Percentiles rank a stretch among this genome's conserved stretches.
Evolutionary conservation across 2,888 invertebrate species (phyloP).

Genomic region (Iselma pallidipennis): DNA sequence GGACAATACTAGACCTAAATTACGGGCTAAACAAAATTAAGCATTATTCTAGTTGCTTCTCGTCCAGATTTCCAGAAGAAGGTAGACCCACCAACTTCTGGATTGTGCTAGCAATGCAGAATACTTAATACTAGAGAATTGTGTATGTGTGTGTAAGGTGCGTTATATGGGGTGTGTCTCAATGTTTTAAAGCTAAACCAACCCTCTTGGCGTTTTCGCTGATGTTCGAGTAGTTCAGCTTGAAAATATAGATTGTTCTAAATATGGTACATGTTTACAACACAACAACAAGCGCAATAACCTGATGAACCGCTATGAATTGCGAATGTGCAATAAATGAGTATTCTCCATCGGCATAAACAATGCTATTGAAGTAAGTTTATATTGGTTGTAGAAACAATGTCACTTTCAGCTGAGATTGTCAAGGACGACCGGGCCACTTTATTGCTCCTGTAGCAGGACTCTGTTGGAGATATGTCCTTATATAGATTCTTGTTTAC

Average conservation of each 20-base stretch:
- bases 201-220: not conserved
- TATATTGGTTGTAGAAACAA: not conserved
- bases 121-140: not conserved
- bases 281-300: slow-evolving; percentile 7
- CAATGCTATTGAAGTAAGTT: no score
- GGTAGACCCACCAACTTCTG: no score
- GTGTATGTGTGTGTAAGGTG: no score
- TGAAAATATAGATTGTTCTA: slow-evolving; percentile 29
- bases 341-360: not conserved
- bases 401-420: not conserved
- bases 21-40: no score
- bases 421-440: not conserved
- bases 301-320: not conserved
- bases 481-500: not conserved
- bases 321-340: not conserved
- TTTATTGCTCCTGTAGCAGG: not conserved
- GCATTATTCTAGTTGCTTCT: no score
- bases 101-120: not conserved
- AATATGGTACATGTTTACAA: slow-evolving; percentile 27
- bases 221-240: slow-evolving; percentile 14
- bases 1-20: not conserved
- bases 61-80: no score
- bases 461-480: not conserved
- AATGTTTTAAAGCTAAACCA: not conserved
- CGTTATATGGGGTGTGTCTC: not conserved